Conservation (phyloP, 1,140 invertebrate genomes). For the Lineus longissimus region DNA sequence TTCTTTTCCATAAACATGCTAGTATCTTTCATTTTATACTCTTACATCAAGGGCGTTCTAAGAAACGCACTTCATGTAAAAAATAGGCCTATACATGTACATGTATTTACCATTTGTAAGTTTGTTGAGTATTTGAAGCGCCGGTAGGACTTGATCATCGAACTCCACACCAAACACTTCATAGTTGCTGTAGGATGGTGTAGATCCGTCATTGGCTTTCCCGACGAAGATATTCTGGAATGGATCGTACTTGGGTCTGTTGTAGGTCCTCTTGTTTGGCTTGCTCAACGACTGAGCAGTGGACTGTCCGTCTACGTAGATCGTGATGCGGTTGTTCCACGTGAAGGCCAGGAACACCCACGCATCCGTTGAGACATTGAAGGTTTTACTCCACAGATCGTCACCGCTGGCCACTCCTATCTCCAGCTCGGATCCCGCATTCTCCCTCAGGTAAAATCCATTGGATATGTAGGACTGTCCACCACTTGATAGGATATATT, state of each 20-base stretch:
- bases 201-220: not conserved
- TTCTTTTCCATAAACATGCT: not conserved
- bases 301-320: conserved; percentile 31
- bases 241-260: conserved; percentile 1
- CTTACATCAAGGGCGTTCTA: too few relatives aligned
- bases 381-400: conserved; percentile 23
- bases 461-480: conserved; percentile 30
- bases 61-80: too few relatives aligned
- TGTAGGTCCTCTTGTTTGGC: not conserved
- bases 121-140: not conserved
- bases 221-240: conserved; percentile 10
- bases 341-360: conserved; percentile 25
- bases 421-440: conserved; percentile 33
- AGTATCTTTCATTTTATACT: conserved; percentile 2
- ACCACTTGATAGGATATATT: conserved; percentile 33
- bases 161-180: too few relatives aligned
- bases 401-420: conserved; percentile 26
- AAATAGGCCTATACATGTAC: too few relatives aligned
- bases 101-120: not conserved
- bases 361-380: conserved; percentile 22
- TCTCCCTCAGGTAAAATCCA: conserved; percentile 35
- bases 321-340: conserved; percentile 29
- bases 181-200: not conserved
- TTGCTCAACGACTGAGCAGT: not conserved
- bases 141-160: not conserved